phyloP scores from a whole-genome alignment of 2,113 vertebrate species.

The Ptychochromis oligacanthus region DNA sequence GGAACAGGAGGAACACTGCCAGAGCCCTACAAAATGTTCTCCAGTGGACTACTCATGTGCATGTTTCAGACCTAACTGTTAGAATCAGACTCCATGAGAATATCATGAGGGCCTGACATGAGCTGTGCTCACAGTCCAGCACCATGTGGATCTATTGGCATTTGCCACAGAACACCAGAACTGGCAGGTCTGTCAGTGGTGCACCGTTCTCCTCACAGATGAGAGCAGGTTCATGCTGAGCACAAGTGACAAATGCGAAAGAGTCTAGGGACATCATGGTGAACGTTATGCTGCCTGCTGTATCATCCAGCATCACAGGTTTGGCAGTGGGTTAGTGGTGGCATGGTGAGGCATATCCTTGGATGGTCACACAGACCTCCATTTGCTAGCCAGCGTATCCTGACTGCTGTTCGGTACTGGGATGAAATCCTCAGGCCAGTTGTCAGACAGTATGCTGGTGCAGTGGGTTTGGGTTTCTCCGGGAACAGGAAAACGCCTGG shows the following conservation, averaged over 20 bases:
- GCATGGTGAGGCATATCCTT: background rate
- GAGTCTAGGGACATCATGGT: too few species aligned
- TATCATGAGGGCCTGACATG: background rate
- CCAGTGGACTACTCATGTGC: background rate
- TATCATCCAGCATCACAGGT: too few species aligned
- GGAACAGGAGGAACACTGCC: background rate
- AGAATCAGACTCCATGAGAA: too few species aligned
- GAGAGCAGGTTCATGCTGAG: background rate
- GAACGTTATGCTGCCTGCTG: background rate
- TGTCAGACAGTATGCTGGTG: background rate
- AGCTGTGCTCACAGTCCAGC: background rate
- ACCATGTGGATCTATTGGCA: too few species aligned
- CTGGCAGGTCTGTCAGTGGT: background rate
- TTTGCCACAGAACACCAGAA: too few species aligned
- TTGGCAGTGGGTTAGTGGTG: background rate
- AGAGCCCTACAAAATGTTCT: background rate
- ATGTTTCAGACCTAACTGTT: background rate
- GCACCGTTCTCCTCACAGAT: background rate
- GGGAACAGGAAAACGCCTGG: rapidly evolving
- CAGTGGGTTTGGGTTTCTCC: rapidly evolving
- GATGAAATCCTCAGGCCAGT: rapidly evolving
- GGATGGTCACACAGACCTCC: background rate
- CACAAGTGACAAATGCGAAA: background rate
- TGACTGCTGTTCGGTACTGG: background rate
- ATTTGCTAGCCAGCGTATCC: background rate